A percentile compares a stretch with the other conserved stretches of the same genome.
Evolutionary conservation across 2,888 invertebrate species (phyloP).

Genomic region (Stenoptilia bipunctidactyla): DNA sequence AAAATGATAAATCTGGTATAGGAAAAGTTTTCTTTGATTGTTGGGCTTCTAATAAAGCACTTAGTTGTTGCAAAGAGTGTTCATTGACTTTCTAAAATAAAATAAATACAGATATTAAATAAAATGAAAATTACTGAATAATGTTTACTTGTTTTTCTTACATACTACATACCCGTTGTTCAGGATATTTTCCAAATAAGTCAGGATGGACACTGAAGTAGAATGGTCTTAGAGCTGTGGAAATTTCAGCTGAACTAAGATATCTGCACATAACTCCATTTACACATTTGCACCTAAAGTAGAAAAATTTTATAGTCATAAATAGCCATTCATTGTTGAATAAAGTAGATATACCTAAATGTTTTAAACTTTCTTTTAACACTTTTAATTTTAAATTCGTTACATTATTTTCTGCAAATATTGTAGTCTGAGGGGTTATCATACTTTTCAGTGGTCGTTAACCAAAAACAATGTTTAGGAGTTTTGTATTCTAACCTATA

Average conservation of each 20-base stretch:
- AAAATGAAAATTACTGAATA: conserved; percentile 2
- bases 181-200: conserved; percentile 92
- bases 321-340: too few relatives aligned
- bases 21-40: conserved; percentile 73
- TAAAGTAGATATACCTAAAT: too few relatives aligned
- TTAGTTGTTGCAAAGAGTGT: conserved; percentile 88
- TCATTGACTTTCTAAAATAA: conserved; percentile 85
- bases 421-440: too few relatives aligned
- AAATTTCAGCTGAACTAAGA: conserved; percentile 85
- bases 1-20: conserved; percentile 80
- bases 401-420: too few relatives aligned
- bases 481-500: too few relatives aligned
- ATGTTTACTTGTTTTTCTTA: conserved; percentile 4
- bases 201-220: conserved; percentile 97
- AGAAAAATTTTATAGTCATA: too few relatives aligned
- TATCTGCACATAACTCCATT: conserved; percentile 37
- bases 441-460: too few relatives aligned
- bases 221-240: conserved; percentile 92
- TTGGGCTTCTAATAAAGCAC: conserved; percentile 85
- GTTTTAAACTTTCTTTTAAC: too few relatives aligned
- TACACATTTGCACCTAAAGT: conserved; percentile 26
- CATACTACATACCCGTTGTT: conserved; percentile 81
- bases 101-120: conserved; percentile 7
- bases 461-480: too few relatives aligned
- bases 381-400: too few relatives aligned